Base-by-base conservation (phyloP, 2,888 invertebrate species). In the Tetragonula carbonaria region DNA sequence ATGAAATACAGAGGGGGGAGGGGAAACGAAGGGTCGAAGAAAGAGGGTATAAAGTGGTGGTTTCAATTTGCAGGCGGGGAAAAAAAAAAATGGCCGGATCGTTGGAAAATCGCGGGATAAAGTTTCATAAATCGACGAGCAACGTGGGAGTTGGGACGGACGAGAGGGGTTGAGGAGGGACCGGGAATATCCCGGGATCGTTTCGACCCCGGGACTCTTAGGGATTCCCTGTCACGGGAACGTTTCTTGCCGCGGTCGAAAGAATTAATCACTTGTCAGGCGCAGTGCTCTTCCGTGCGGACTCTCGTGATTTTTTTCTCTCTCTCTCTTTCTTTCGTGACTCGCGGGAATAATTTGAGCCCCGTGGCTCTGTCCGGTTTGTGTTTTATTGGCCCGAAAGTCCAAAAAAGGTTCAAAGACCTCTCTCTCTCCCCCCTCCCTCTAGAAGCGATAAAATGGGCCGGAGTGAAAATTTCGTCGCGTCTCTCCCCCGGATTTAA, bases 231-330 rank as follows among this genome's bases (percentile, higher is more conserved):
- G 59, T 67, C 67, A 51, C 33, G 57, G 21, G 66, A 45, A 16
- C 71, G 62, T 68, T 81, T 74, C 68, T 78, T 71, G 68, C 59
- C 18, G 8, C 55, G 13, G 1, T 13, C 18, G 74, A 57, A 70
- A 67, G 82, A 79, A 85, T 85, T 85, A 82, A 85, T 79, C 84
- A 70, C 74, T 85, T 82, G 84, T 74, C 84, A 82, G 82, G 0
- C 50, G 79, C 82, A 82, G 78, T 16, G 33, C 63, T 45, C 45
- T 16, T 53, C 50, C 23, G 1, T 8, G 45, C 8, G 45, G 45
- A 11, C 11, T 55, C 78, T 21, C 45, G n/a, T 63, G 8, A 68
- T 78, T 73, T 82, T 45, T 38, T 45, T 45, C 8, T 45, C 8
- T 38, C 5, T 38, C 4, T 38, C 6, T 38, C 38, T 6, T 6